Evolutionary conservation across 2,113 vertebrate species (phyloP).

Genomic region (Amphiprion percula): DNA sequence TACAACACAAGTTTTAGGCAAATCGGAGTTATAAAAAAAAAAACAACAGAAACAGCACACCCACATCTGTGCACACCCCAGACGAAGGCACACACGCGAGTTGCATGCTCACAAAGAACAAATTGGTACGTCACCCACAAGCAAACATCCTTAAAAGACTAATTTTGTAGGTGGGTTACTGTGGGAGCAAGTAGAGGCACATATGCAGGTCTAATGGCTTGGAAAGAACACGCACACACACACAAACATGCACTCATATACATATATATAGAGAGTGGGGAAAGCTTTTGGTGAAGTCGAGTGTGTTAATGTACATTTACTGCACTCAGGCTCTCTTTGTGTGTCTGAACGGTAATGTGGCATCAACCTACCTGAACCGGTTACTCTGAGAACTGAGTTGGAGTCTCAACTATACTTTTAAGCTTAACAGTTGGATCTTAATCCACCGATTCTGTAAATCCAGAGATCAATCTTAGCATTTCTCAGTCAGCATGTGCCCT

Average conservation of each 20-base stretch:
- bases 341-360: not conserved
- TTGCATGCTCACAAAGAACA: slow-evolving; percentile 10
- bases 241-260: slow-evolving; percentile 16
- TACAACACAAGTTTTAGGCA: slow-evolving; percentile 55
- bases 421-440: not conserved
- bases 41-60: slow-evolving; percentile 34
- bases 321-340: not conserved
- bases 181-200: slow-evolving; percentile 34
- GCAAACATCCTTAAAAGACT: slow-evolving; percentile 17
- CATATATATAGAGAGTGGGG: not conserved
- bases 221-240: slow-evolving; percentile 9
- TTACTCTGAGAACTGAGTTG: not conserved
- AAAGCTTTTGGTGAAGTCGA: slow-evolving; percentile 19
- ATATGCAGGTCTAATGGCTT: slow-evolving; percentile 7
- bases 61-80: slow-evolving; percentile 52
- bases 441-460: not conserved
- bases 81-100: slow-evolving; percentile 9
- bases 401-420: not conserved
- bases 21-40: slow-evolving; percentile 21
- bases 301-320: slow-evolving; percentile 11
- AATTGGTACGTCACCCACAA: slow-evolving; percentile 23
- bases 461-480: not conserved
- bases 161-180: slow-evolving; percentile 1
- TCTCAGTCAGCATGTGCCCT: not conserved
- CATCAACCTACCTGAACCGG: not conserved